These are phyloP conservation scores for Marmota flaviventris DNA, from an alignment of 2,113 vertebrate species.

Conservation along the genomic window DNA sequence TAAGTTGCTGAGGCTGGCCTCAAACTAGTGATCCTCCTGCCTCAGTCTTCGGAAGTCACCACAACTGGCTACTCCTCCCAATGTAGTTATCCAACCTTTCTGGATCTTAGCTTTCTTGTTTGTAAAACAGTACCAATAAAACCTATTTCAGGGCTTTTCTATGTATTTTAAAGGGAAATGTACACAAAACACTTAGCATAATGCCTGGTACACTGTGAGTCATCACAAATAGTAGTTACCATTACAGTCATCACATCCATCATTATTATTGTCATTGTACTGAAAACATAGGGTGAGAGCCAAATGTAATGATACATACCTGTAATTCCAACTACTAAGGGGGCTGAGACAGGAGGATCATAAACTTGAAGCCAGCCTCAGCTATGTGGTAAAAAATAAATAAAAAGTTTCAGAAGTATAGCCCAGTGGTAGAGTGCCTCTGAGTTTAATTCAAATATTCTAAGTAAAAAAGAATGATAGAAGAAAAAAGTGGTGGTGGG, in stretches of 20 bases:
- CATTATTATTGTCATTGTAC: background rate
- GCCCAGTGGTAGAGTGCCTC: background rate
- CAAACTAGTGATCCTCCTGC: no score
- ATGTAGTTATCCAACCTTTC: background rate
- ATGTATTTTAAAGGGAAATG: conserved; percentile 43
- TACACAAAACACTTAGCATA: conserved; percentile 29
- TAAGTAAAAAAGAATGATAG: background rate
- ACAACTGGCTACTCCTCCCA: background rate
- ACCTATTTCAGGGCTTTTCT: background rate
- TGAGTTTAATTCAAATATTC: no score
- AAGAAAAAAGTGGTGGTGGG: no score
- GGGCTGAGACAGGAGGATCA: background rate
- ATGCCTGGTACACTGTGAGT: background rate
- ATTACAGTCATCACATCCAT: background rate
- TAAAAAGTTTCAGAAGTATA: background rate
- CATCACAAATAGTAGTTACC: background rate
- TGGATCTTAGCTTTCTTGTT: conserved; percentile 28
- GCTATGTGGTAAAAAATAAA: background rate
- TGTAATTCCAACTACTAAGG: background rate
- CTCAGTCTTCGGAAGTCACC: no score
- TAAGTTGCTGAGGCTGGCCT: no score
- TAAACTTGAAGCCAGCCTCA: background rate
- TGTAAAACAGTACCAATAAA: conserved; percentile 2
- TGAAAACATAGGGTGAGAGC: background rate
- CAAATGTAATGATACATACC: background rate